Percentiles rank a stretch among this genome's conserved stretches.
These are phyloP conservation scores for Hoplodrina blanda DNA, from an alignment of 2,888 invertebrate genomes.

Conservation along the genomic window DNA sequence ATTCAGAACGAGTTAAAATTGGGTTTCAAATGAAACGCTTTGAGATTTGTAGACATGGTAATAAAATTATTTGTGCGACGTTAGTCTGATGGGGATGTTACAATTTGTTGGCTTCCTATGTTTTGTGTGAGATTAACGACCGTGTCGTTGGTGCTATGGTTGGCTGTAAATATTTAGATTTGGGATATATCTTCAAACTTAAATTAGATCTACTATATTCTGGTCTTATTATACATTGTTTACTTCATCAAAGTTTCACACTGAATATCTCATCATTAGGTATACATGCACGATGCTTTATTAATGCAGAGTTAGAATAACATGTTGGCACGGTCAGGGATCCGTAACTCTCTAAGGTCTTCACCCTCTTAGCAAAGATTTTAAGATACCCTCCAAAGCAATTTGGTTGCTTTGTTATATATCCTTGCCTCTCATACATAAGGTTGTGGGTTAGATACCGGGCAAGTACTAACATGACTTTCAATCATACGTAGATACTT, in stretches of 20 bases:
- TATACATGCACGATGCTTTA: background rate
- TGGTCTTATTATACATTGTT: background rate
- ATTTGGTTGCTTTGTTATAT: no score
- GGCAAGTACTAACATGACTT: no score
- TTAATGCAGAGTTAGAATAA: background rate
- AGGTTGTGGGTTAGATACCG: no score
- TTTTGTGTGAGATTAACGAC: constrained; percentile 37
- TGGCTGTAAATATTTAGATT: constrained; percentile 4
- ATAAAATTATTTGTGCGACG: constrained; percentile 58
- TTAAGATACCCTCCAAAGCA: background rate
- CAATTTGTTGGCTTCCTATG: constrained; percentile 47
- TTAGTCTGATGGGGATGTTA: constrained; percentile 48
- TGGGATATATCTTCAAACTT: background rate
- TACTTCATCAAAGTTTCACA: constrained; percentile 4
- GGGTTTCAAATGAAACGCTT: constrained; percentile 60
- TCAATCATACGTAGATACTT: no score
- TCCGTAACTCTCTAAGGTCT: background rate
- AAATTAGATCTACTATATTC: background rate
- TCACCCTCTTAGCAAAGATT: constrained; percentile 7
- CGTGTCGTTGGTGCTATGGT: constrained; percentile 35
- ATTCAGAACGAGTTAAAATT: constrained; percentile 65
- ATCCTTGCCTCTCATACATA: no score
- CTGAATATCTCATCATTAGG: background rate
- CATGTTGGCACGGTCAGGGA: background rate
- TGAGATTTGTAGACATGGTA: constrained; percentile 58